These are phyloP conservation scores for Enteromius viviparus DNA, from an alignment of 2,797 vertebrate genomes.

Conservation along the genomic window DNA sequence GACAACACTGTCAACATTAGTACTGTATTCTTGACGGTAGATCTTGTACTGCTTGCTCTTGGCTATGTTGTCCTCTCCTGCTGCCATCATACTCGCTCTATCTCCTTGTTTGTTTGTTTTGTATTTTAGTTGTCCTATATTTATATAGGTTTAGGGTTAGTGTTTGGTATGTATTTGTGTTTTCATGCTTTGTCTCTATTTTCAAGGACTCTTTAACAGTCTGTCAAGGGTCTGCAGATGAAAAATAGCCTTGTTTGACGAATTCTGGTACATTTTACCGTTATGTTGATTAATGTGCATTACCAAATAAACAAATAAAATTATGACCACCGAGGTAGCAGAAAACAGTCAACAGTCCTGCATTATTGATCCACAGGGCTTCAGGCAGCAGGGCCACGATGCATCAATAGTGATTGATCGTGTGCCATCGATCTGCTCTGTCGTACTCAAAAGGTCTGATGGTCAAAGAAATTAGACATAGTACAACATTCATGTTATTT, in stretches of 20 bases:
- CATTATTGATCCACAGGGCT: conserved; percentile 40
- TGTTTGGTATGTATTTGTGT: too few relatives aligned
- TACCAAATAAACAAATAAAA: too few relatives aligned
- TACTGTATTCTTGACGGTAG: neutral
- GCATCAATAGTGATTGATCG: conserved; percentile 28
- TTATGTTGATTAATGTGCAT: too few relatives aligned
- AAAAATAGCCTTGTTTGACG: too few relatives aligned
- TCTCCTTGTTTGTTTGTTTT: neutral
- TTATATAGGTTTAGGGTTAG: too few relatives aligned
- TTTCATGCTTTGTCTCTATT: too few relatives aligned
- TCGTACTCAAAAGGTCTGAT: neutral
- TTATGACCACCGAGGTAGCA: neutral
- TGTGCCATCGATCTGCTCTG: conserved; percentile 12
- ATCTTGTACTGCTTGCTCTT: neutral
- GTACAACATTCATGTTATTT: neutral
- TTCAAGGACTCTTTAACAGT: too few relatives aligned
- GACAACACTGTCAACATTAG: neutral
- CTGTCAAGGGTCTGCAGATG: too few relatives aligned
- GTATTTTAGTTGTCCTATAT: neutral
- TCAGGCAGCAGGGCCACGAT: neutral
- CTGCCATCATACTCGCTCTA: too few relatives aligned
- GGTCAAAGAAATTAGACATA: neutral
- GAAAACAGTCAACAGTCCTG: conserved; percentile 13
- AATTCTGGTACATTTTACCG: too few relatives aligned
- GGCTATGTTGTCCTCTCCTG: neutral